Evolutionary conservation across 1,140 invertebrate species (phyloP).

Genomic region (Colletes gigas): DNA sequence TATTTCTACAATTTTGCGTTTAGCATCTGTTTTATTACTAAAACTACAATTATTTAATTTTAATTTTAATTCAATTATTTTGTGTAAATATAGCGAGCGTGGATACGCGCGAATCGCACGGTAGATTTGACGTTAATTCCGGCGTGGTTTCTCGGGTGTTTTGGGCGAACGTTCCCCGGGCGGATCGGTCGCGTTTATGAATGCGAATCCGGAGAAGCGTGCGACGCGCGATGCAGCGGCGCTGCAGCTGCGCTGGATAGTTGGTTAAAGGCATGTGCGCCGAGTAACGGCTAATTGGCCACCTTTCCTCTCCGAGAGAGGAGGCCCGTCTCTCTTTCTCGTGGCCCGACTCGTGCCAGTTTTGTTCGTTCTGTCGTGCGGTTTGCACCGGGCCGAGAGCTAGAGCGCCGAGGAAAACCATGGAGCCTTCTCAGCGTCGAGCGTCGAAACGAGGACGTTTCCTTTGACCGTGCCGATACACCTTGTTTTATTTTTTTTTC

Average conservation of each 20-base stretch:
- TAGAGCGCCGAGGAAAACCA: slow-evolving; percentile 23
- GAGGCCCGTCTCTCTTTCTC: slow-evolving; percentile 66
- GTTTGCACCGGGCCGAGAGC: slow-evolving; percentile 48
- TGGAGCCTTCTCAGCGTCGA: slow-evolving; percentile 26
- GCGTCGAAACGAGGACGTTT: slow-evolving; percentile 28
- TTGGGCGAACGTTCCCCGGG: neutral
- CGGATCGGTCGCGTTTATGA: slow-evolving; percentile 39
- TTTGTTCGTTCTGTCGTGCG: slow-evolving; percentile 71
- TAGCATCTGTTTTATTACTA: too few species aligned
- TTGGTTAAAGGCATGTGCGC: slow-evolving; percentile 65
- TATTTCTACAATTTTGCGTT: too few species aligned
- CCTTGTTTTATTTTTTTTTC: neutral
- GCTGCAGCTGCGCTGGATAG: slow-evolving; percentile 53
- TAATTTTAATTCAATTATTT: too few species aligned
- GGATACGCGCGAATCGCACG: too few species aligned
- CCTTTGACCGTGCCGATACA: slow-evolving; percentile 10
- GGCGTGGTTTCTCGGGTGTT: too few species aligned
- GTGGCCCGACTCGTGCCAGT: slow-evolving; percentile 70
- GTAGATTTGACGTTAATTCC: too few species aligned
- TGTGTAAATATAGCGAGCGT: too few species aligned
- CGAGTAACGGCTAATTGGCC: slow-evolving; percentile 81
- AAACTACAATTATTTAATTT: too few species aligned
- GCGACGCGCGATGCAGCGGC: slow-evolving; percentile 38
- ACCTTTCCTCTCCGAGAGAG: slow-evolving; percentile 76
- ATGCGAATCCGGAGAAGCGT: slow-evolving; percentile 43